Conservation (phyloP, 2,888 invertebrate genomes). For the Acronicta leporina region DNA sequence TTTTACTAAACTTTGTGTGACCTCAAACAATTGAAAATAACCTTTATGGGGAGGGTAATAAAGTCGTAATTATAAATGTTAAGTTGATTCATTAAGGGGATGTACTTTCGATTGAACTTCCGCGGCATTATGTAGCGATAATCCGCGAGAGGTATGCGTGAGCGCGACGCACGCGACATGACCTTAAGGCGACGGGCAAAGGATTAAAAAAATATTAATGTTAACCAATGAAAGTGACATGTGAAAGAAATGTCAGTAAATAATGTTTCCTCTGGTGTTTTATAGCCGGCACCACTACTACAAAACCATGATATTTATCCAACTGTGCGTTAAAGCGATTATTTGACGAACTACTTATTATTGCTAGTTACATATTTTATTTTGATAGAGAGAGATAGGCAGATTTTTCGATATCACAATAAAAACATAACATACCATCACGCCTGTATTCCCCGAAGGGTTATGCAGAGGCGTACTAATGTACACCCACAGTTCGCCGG, state of each 20-base stretch:
- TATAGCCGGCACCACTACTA: slow-evolving; percentile 24
- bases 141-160: slow-evolving; percentile 80
- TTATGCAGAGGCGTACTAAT: no score
- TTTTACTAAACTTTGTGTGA: slow-evolving; percentile 51
- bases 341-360: slow-evolving; percentile 11
- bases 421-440: no score
- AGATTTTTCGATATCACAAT: background rate
- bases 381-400: no score
- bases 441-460: no score
- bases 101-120: slow-evolving; percentile 71
- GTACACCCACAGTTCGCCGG: no score
- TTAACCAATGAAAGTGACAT: slow-evolving; percentile 68
- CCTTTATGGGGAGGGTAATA: slow-evolving; percentile 60
- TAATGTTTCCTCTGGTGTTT: slow-evolving; percentile 34
- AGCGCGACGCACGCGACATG: slow-evolving; percentile 70
- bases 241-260: slow-evolving; percentile 42
- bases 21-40: slow-evolving; percentile 46
- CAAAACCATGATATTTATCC: slow-evolving; percentile 23
- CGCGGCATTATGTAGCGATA: slow-evolving; percentile 76
- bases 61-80: slow-evolving; percentile 67
- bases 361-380: background rate
- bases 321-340: slow-evolving; percentile 15
- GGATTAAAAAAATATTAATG: slow-evolving; percentile 73
- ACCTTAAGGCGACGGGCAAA: slow-evolving; percentile 69
- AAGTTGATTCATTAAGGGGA: slow-evolving; percentile 72